A percentile compares a stretch with the other conserved stretches of the same genome.
phyloP scores from a whole-genome alignment of 2,113 vertebrate genomes.

The Oreochromis tanganicae region DNA sequence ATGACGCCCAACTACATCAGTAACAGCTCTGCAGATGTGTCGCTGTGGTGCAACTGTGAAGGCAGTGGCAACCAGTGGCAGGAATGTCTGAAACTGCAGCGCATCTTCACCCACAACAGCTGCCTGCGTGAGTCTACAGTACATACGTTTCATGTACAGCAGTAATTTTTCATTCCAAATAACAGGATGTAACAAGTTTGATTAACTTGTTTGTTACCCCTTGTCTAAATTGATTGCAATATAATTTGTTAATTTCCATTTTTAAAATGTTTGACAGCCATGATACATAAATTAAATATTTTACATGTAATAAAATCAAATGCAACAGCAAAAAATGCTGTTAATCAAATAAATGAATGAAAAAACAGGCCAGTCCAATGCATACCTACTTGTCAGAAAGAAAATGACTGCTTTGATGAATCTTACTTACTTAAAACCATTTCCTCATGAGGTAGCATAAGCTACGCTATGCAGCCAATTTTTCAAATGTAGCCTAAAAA shows the following conservation, averaged over 20 bases:
- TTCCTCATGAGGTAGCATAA: background rate
- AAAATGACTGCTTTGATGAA: background rate
- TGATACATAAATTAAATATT: background rate
- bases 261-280: background rate
- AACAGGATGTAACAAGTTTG: background rate
- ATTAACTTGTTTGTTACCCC: background rate
- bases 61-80: constrained; percentile 90
- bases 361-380: background rate
- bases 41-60: constrained; percentile 88
- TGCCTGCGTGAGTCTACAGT: constrained; percentile 68
- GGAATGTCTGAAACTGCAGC: constrained; percentile 83
- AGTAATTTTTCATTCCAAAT: fast-evolving
- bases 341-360: background rate
- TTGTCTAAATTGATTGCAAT: background rate
- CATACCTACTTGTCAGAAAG: background rate
- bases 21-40: constrained; percentile 81
- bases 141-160: background rate
- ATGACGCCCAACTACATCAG: constrained; percentile 96
- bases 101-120: constrained; percentile 84
- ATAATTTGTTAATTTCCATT: fast-evolving
- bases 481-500: background rate
- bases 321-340: background rate
- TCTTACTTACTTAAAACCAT: background rate
- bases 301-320: background rate
- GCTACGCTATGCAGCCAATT: background rate